Percentiles rank a stretch among this genome's conserved stretches.
phyloP scores from a whole-genome alignment of 1,140 invertebrate species.

The Gryllus bimaculatus region DNA sequence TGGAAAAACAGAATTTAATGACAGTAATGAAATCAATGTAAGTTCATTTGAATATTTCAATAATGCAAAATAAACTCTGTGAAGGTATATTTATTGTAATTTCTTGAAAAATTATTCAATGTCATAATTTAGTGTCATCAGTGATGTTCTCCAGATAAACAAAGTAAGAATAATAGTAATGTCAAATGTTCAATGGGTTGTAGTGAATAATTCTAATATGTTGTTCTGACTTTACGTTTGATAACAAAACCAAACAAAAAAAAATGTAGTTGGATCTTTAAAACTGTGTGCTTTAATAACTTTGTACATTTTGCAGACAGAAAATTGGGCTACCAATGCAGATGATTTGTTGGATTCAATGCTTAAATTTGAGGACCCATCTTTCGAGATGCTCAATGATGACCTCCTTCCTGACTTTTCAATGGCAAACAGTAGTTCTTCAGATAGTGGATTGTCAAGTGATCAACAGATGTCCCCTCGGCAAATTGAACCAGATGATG shows the following conservation, averaged over 20 bases:
- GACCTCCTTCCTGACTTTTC: background rate
- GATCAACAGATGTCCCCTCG: conserved; percentile 17
- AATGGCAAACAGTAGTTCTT: conserved; percentile 12
- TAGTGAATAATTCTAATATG: too few species aligned
- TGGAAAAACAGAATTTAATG: conserved; percentile 8
- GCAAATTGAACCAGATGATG: conserved; percentile 12
- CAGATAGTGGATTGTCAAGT: conserved; percentile 18
- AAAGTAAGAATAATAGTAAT: too few species aligned
- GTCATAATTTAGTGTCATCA: too few species aligned
- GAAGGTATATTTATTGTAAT: too few species aligned
- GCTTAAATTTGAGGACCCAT: conserved; percentile 14
- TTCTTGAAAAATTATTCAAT: too few species aligned
- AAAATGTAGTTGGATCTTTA: background rate
- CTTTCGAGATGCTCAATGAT: conserved; percentile 15
- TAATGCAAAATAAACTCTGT: background rate
- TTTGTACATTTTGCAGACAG: conserved; percentile 8
- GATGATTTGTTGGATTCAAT: conserved; percentile 18
- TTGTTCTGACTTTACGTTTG: too few species aligned
- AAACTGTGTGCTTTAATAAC: background rate
- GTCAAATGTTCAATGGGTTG: too few species aligned
- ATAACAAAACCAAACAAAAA: too few species aligned
- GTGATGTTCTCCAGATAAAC: too few species aligned
- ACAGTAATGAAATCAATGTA: background rate
- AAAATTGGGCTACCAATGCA: conserved; percentile 9
- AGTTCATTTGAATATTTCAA: background rate